Percentiles rank a stretch among this genome's conserved stretches.
Conservation (phyloP, 2,888 invertebrate species). For the Blera fallax region DNA sequence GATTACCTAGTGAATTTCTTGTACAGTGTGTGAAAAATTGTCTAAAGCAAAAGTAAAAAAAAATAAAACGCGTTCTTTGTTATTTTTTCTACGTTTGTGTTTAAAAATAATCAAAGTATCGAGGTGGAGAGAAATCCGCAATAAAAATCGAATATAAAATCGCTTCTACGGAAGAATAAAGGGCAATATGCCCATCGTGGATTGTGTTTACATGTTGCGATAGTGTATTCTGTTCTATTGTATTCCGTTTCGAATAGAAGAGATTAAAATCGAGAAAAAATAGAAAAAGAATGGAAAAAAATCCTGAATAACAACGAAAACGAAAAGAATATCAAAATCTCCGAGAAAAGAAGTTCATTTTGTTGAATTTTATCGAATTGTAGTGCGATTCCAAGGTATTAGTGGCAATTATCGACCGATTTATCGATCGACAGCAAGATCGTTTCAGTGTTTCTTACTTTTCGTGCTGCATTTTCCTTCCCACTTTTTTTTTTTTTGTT, state of each 20-base stretch:
- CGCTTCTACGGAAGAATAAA: conserved; percentile 25
- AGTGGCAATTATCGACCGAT: conserved; percentile 56
- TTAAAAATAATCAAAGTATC: conserved; percentile 47
- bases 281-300: conserved; percentile 16
- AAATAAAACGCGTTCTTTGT: neutral
- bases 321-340: neutral
- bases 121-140: conserved; percentile 30
- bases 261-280: conserved; percentile 36
- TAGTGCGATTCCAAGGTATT: conserved; percentile 32
- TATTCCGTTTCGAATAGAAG: conserved; percentile 34
- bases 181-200: conserved; percentile 21
- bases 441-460: neutral
- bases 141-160: conserved; percentile 9
- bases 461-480: neutral
- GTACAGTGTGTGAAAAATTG: conserved; percentile 25
- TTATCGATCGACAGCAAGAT: conserved; percentile 1
- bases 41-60: no score
- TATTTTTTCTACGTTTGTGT: conserved; percentile 30
- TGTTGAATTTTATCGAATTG: conserved; percentile 20
- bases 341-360: neutral
- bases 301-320: conserved; percentile 12
- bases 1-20: conserved; percentile 34
- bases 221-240: conserved; percentile 51
- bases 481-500: neutral
- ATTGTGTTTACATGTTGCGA: conserved; percentile 43